Conservation (phyloP, 2,797 vertebrate species). For the Melanotaenia maccullochi region DNA sequence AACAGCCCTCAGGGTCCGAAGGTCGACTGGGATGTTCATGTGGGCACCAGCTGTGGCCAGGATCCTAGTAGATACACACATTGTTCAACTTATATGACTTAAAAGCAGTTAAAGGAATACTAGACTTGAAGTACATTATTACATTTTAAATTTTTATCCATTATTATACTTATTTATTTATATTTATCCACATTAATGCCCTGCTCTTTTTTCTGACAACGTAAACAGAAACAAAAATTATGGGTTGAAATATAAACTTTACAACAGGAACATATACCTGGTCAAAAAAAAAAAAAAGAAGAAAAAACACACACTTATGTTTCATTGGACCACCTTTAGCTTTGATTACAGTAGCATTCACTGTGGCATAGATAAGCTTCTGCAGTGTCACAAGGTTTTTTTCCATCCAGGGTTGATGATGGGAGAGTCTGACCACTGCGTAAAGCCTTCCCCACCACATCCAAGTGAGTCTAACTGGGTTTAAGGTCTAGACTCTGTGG, state of each 20-base stretch:
- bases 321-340: too few species aligned
- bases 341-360: too few species aligned
- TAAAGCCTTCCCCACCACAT: too few species aligned
- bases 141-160: not conserved
- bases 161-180: not conserved
- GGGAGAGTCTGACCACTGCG: too few species aligned
- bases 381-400: too few species aligned
- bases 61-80: slow-evolving; percentile 84
- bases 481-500: too few species aligned
- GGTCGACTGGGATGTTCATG: slow-evolving; percentile 98
- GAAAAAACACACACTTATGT: too few species aligned
- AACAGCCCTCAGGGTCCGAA: slow-evolving; percentile 95
- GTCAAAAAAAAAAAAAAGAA: too few species aligned
- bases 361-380: too few species aligned
- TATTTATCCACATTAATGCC: slow-evolving; percentile 4
- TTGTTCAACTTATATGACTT: not conserved
- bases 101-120: not conserved
- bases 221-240: slow-evolving; percentile 20
- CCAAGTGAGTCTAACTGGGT: too few species aligned
- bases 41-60: slow-evolving; percentile 95
- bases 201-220: slow-evolving; percentile 3
- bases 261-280: slow-evolving; percentile 18
- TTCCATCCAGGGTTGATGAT: too few species aligned
- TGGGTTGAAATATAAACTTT: slow-evolving; percentile 34
- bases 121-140: not conserved